Conservation (phyloP, 2,113 vertebrate species). For the Merops nubicus region DNA sequence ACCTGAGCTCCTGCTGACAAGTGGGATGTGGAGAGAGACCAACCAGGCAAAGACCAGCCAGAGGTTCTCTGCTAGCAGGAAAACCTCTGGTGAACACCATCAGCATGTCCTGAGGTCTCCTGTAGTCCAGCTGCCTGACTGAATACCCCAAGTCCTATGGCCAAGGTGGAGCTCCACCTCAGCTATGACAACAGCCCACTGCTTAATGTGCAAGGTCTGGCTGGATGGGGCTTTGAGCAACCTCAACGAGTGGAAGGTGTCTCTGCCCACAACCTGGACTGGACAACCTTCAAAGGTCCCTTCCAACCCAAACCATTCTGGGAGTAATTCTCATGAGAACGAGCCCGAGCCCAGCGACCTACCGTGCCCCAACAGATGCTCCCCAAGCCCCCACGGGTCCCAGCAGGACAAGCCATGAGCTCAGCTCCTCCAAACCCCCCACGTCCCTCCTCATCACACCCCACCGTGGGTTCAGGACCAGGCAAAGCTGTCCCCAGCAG, state of each 20-base stretch:
- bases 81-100: neutral
- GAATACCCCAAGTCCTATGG: neutral
- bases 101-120: rapidly evolving
- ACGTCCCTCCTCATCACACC: too few species aligned
- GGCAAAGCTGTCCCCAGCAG: neutral
- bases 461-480: rapidly evolving
- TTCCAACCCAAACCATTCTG: neutral
- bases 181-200: neutral
- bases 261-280: rapidly evolving
- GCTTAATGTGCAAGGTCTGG: neutral
- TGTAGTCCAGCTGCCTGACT: rapidly evolving
- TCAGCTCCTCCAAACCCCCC: neutral
- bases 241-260: neutral
- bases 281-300: neutral
- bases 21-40: rapidly evolving
- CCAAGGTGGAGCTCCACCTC: neutral
- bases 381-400: neutral
- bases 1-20: rapidly evolving
- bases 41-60: rapidly evolving
- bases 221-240: rapidly evolving
- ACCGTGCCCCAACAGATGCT: rapidly evolving
- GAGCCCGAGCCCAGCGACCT: neutral
- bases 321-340: neutral
- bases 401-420: neutral
- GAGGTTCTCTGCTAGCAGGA: neutral